A percentile compares a stretch with the other conserved stretches of the same genome.
These are phyloP conservation scores for Hypsibius dujardini DNA, from an alignment of 1,140 invertebrate genomes.

Conservation along the genomic window DNA sequence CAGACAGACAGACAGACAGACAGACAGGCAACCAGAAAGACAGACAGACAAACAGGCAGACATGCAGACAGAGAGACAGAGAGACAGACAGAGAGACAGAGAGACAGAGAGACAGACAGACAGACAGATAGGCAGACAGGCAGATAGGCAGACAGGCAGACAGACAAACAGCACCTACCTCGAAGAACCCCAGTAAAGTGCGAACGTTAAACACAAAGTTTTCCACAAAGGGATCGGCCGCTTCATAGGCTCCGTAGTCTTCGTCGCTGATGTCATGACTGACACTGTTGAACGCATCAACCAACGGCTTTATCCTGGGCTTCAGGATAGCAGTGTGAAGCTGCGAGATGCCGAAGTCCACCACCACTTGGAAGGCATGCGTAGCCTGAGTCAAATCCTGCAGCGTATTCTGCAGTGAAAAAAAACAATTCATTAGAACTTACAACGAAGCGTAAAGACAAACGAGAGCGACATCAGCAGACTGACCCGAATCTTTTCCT, in stretches of 20 bases:
- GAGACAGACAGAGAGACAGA: too few relatives aligned
- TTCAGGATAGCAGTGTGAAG: slow-evolving; percentile 61
- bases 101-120: too few relatives aligned
- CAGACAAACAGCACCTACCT: slow-evolving; percentile 32
- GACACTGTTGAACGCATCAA: slow-evolving; percentile 57
- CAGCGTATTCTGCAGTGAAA: slow-evolving; percentile 35
- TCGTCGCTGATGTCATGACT: slow-evolving; percentile 62
- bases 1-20: too few relatives aligned
- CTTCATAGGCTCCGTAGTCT: slow-evolving; percentile 45
- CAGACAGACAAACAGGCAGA: too few relatives aligned
- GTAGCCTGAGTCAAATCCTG: slow-evolving; percentile 53
- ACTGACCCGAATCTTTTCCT: slow-evolving; percentile 33
- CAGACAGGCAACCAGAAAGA: too few relatives aligned
- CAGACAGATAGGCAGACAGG: too few relatives aligned
- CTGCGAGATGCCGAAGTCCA: slow-evolving; percentile 67
- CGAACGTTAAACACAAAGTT: slow-evolving; percentile 67
- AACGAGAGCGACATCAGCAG: too few relatives aligned
- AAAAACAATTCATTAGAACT: background rate
- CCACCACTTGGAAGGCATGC: slow-evolving; percentile 52
- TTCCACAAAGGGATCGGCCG: slow-evolving; percentile 73
- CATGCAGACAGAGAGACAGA: too few relatives aligned
- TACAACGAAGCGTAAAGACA: too few relatives aligned
- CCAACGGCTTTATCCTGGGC: slow-evolving; percentile 64
- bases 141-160: too few relatives aligned
- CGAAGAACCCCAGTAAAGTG: slow-evolving; percentile 57